These are phyloP conservation scores for Campoletis sonorensis DNA, from an alignment of 1,140 invertebrate species.

Conservation along the genomic window DNA sequence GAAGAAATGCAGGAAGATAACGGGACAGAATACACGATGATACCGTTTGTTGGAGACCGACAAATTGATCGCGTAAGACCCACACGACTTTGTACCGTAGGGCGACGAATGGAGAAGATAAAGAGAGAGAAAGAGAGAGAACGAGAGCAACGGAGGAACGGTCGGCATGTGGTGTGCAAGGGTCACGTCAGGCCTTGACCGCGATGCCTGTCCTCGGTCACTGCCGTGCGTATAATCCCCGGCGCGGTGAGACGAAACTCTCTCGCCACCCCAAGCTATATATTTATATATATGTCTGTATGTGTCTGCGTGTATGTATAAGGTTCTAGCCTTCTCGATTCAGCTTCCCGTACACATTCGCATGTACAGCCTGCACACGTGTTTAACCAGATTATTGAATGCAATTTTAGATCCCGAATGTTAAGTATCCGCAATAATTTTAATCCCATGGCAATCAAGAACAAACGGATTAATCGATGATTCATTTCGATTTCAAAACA, in stretches of 20 bases:
- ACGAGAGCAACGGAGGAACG: slow-evolving; percentile 32
- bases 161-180: slow-evolving; percentile 36
- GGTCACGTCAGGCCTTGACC: slow-evolving; percentile 52
- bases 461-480: too few species aligned
- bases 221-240: slow-evolving; percentile 42
- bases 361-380: neutral
- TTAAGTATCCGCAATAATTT: too few species aligned
- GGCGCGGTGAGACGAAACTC: slow-evolving; percentile 43
- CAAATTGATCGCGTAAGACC: slow-evolving; percentile 35
- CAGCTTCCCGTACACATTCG: neutral
- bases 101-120: slow-evolving; percentile 28
- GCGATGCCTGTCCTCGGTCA: slow-evolving; percentile 45
- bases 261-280: neutral
- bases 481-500: too few species aligned
- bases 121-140: neutral
- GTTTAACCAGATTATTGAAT: neutral
- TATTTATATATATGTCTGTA: neutral
- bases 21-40: neutral
- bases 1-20: slow-evolving; percentile 31
- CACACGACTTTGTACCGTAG: slow-evolving; percentile 10
- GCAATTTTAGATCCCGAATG: too few species aligned
- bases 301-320: neutral
- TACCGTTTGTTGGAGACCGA: slow-evolving; percentile 16
- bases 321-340: neutral
- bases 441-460: too few species aligned